Base-by-base conservation (phyloP, 2,888 invertebrate species). In the Leptura quadrifasciata region DNA sequence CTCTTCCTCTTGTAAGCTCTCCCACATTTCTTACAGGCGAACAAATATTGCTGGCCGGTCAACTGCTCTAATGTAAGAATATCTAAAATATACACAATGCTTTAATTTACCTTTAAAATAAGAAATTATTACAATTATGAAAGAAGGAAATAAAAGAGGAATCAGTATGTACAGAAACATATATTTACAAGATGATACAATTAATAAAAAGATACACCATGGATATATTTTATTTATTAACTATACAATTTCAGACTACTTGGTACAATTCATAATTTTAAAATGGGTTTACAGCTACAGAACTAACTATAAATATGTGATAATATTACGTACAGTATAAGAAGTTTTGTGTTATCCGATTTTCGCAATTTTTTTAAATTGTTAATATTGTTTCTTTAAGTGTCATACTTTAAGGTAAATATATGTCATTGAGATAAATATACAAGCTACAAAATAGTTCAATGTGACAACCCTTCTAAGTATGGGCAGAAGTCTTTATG, bases 1-100 rank as follows among this genome's bases (percentile, higher is more conserved):
- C 84, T 82, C 68, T 85, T 85, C 52, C 85, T 80, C 69, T 84
- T 85, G 79, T 86, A 86, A 1, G 79, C 79, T 31, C 84, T 75
- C 1, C 84, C 83, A 68, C 86, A 86, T 60, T 80, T 81, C 67
- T 83, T 83, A 70, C 84, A 76, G 86, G 84, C 61, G 61, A 81
- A 81, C n/a, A 71, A 61, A 63, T 79, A 81, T 15, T 78, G 78
- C 55, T 79, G 76, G 0, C 79, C 79, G 3, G 79, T 81, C 24
- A 79, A 77, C 60, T 80, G 79, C 63, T 79, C 76, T 75, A 81
- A 52, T 4, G 71, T 77, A 35, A 74, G 65, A n/a, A 17, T 24
- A 70, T 67, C 77, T 77, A 76, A 61, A 71, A 77, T 52, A 71
- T 18, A 15, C n/a, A 47, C 15, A 47, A 5, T 47, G 39, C 39